Conservation (phyloP, 2,113 vertebrate species). For the Rhinoderma darwinii region DNA sequence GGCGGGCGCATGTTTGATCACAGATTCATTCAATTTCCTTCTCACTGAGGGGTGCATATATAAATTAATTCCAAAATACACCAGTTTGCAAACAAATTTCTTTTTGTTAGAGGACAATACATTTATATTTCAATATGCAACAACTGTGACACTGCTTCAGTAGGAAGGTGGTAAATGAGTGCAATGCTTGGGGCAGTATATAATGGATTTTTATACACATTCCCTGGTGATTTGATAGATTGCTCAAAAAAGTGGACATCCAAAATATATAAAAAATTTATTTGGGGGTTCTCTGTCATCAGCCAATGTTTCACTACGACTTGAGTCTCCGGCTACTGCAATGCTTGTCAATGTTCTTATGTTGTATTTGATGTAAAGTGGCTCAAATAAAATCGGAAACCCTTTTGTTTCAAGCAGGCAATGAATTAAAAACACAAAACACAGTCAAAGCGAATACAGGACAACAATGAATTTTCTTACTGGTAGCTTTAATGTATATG, state of each 20-base stretch:
- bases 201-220: conserved; percentile 38
- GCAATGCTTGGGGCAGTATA: conserved; percentile 16
- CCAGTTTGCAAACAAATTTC: neutral
- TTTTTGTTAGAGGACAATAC: conserved; percentile 30
- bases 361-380: neutral
- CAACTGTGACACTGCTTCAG: neutral
- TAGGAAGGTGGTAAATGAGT: conserved; percentile 23
- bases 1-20: too few relatives aligned
- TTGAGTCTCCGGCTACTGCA: neutral
- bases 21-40: too few relatives aligned
- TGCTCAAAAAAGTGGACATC: conserved; percentile 27
- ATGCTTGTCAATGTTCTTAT: neutral
- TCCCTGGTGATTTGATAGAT: conserved; percentile 46
- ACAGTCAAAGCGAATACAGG: neutral
- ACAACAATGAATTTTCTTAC: neutral
- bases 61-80: neutral
- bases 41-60: too few relatives aligned
- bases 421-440: neutral
- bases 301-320: conserved; percentile 33
- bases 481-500: neutral
- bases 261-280: conserved; percentile 13
- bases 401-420: neutral
- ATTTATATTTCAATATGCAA: conserved; percentile 1
- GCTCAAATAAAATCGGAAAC: neutral
- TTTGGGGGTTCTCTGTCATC: conserved; percentile 27